Evolutionary conservation across 1,140 invertebrate genomes (phyloP), one percentile per base, ranked within the genome.

Genomic region (Samia ricini): DNA sequence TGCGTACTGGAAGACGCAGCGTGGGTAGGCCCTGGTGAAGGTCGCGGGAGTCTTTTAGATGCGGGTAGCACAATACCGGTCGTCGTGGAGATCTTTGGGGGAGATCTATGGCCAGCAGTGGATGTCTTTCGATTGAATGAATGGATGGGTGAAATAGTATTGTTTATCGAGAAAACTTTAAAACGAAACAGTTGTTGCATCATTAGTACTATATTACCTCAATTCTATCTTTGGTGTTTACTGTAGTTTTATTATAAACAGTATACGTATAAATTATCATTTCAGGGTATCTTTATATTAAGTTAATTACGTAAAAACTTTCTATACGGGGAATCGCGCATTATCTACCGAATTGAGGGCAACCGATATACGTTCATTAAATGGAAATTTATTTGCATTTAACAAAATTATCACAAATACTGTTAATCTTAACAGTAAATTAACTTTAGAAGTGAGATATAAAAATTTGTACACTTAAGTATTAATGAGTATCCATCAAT

Each of bases 301-400:
- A 42, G 33, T 42, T 42, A 42, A 42, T 42, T 42, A 42, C 33
- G 12, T 26, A 42, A 15, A 42, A 42, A 42, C 33, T 42, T 42
- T 42, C 33, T 42, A 42, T 42, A 42, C 33, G 33, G 33, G 12
- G 15, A 57, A 29, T 6, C 18, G 29, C 18, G 29, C 18, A 57
- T 57, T 57, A 57, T 57, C 56, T 21, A 29, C 7, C 20, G 26
- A 29, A 57, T 36, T 57, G 56, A 57, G 56, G 56, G 24, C 56
- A 19, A 36, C 18, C 20, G 56, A 55, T 55, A 49, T 15, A 23
- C 20, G 10, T 55, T 23, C 22, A 21, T 24, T 22, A 24, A 55
- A 55, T 24, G 22, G 15, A 55, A 55, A n/a, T n/a, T 24, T 24
- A 24, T 22, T 20, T 20, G 50, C 12, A 1, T 24, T 21, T 12